Base-by-base conservation (phyloP, 2,113 vertebrate genomes). In the Sturnus vulgaris region DNA sequence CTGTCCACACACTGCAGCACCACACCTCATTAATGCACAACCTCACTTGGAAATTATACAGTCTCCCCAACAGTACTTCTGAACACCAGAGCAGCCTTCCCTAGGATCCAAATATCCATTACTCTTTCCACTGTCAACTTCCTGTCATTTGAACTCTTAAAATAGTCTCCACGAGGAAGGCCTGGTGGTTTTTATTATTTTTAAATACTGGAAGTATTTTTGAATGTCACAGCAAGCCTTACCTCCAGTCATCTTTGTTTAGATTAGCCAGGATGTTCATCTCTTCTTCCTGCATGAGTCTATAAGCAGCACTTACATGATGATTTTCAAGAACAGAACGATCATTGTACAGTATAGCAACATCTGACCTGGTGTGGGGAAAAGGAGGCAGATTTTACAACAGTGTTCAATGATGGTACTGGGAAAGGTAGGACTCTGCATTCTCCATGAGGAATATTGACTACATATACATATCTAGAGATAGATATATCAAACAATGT, bases 211-310 rank as follows among this genome's bases (percentile, higher is more conserved):
- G 52, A 73, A 85, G 72, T 81, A 69, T 84, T 55, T 82, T 50
- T 80, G 44, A 79, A 61, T 30, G 31, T 55, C 90, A 52, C 59
- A 57, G 40, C 56, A 82, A 86, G 55, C 60, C 97, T 98, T 96
- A 99, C 99, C 99, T 99, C 99, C 99, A 99, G 97, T 99, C 99
- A 80, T 99, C 99, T 97, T 99, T 99, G 92, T 98, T 98, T 97
- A 99, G 98, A 97, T 99, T 99, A 90, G 98, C 79, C 95, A 99
- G 97, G 93, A 99, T 99, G 96, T 99, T 99, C 99, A 99, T 99
- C 91, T 99, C 99, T 39, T 99, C 99, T 50, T 99, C 99, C 71
- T 99, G 99, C 99, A 99, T 99, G 85, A 99, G 98, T 89, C 98
- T 98, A 96, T 99, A 99, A 94, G 99, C 99, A 63, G 99, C 99